These are phyloP conservation scores for Rissa tridactyla DNA, from an alignment of 2,113 vertebrate genomes.

Conservation along the genomic window DNA sequence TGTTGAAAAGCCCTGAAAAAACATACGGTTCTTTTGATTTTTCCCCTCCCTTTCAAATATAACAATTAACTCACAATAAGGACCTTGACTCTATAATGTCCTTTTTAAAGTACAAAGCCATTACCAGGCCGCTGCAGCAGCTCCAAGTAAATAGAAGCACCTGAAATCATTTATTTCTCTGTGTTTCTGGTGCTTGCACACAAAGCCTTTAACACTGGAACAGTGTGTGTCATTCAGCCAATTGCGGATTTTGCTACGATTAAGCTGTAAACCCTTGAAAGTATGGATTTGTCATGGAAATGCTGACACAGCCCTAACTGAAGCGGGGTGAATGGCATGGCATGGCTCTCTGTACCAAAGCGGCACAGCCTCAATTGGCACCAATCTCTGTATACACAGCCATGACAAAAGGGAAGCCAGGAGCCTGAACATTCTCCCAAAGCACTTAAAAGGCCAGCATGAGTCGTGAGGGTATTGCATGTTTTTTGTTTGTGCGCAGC, in stretches of 20 bases:
- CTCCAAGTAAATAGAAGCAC: slow-evolving; percentile 1
- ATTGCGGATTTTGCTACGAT: slow-evolving; percentile 9
- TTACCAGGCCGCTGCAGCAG: not conserved
- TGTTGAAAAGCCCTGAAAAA: not conserved
- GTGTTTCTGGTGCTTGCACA: not conserved
- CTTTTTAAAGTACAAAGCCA: slow-evolving; percentile 4
- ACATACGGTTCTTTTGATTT: fast-evolving
- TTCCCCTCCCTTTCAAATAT: not conserved
- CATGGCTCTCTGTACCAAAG: not conserved
- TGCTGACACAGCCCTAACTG: slow-evolving; percentile 27
- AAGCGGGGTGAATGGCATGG: not conserved
- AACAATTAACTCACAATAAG: not conserved
- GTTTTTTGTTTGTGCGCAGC: slow-evolving; percentile 56
- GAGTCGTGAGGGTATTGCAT: slow-evolving; percentile 38
- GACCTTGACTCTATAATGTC: not conserved
- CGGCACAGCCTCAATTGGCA: not conserved
- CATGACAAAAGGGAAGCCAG: slow-evolving; percentile 20
- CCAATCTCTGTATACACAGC: not conserved
- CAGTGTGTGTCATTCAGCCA: not conserved
- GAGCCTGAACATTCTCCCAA: slow-evolving; percentile 7
- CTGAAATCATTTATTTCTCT: slow-evolving; percentile 44
- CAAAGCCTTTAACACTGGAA: not conserved
- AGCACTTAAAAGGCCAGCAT: slow-evolving; percentile 57
- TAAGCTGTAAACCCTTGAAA: slow-evolving; percentile 52
- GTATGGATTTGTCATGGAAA: slow-evolving; percentile 61